Base-by-base conservation (phyloP, 2,113 vertebrate species). In the Heterotis niloticus region DNA sequence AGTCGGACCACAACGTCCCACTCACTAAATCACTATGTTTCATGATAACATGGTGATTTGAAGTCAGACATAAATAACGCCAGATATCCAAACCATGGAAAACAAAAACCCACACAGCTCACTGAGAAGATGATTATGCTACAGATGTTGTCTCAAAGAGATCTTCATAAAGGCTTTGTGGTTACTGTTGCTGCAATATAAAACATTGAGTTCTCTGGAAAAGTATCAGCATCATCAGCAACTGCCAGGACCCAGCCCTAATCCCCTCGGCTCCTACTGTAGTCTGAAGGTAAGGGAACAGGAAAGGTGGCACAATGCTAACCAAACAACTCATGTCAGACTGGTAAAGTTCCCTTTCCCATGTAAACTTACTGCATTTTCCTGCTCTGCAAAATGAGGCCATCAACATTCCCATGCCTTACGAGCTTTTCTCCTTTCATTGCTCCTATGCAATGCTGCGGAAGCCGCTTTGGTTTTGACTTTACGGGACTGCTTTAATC, bases 391-490 rank as follows among this genome's bases (percentile, higher is more conserved):
- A 29, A 7, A 56, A 60, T 26, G 52, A 74, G 0, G 24, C 72
- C 57, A 52, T 59, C 56, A 54, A 14, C 18, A n/a, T 74, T 74
- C 72, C 52, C 72, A 74, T 12, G 52, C n/a, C 23, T 74, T 74
- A 26, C 1, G 52, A 52, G 54, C 56, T 74, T 14, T 24, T 11
- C 23, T 17, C 72, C 5, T 20, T 20, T 52, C 70, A 73, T 0
- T 14, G 24, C 44, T 54, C 18, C 34, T 44, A 72, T 54, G 70
- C 0, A 57, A 57, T 1, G 68, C 34, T 44, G 17, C 24, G 20
- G 24, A 51, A 73, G 5, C 24, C 13, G 52, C 14, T 73, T 56
- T 56, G 26, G 23, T 16, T 59, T 54, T 34, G 52, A 73, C 16
- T 52, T 56, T 17, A 56, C 23, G n/a, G 57, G 18, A 26, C 16